Evolutionary conservation across 2,113 vertebrate genomes (phyloP).

Genomic region (Lophochroa leadbeateri): DNA sequence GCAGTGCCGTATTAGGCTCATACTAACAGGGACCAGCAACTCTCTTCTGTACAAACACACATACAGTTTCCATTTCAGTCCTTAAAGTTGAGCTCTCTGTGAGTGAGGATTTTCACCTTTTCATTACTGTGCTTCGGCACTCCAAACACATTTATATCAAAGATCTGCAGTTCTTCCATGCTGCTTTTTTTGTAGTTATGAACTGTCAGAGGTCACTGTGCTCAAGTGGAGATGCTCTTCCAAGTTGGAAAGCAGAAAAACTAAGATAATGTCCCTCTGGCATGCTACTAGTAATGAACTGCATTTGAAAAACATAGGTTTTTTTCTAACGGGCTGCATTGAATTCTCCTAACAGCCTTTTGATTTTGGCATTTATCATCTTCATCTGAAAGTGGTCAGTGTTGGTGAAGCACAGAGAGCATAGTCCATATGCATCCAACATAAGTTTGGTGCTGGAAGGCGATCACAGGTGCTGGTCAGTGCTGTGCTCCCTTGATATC

Average conservation of each 20-base stretch:
- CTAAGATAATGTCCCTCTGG: neutral
- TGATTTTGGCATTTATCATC: neutral
- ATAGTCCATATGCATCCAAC: neutral
- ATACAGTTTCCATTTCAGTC: neutral
- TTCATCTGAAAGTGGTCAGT: neutral
- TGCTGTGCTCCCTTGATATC: neutral
- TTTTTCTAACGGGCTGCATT: neutral
- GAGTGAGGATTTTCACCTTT: neutral
- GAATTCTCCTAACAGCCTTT: neutral
- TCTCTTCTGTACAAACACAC: accelerated
- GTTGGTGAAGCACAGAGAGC: neutral
- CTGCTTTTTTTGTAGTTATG: neutral
- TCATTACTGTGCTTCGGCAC: neutral
- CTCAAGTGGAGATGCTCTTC: neutral
- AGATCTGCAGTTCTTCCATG: neutral
- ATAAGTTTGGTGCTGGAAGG: neutral
- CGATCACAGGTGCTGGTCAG: neutral
- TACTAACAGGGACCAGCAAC: neutral
- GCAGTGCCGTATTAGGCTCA: neutral
- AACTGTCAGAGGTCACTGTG: neutral
- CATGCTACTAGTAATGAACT: neutral
- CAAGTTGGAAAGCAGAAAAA: neutral
- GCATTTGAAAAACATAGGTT: neutral
- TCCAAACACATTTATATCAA: neutral
- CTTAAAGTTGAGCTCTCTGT: neutral